Percentiles rank a stretch among this genome's conserved stretches.
phyloP scores from a whole-genome alignment of 2,113 vertebrate genomes.

The Maccullochella peelii region DNA sequence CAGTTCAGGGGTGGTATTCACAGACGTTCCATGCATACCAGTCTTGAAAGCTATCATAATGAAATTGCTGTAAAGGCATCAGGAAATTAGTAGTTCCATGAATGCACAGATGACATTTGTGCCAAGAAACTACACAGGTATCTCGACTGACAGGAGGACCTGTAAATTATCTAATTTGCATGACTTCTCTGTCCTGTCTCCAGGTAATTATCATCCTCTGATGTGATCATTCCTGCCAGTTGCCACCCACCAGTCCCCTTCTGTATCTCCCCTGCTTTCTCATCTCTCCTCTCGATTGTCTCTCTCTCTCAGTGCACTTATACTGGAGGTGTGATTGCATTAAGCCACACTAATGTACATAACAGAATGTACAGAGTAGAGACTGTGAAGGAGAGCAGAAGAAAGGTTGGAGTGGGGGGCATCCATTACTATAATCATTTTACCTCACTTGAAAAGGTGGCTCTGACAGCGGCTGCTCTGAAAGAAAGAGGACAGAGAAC shows the following conservation, averaged over 20 bases:
- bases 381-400: slow-evolving; percentile 54
- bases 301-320: slow-evolving; percentile 55
- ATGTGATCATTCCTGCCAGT: slow-evolving; percentile 57
- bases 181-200: slow-evolving; percentile 35
- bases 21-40: not conserved
- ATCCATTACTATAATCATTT: slow-evolving; percentile 80
- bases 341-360: slow-evolving; percentile 73
- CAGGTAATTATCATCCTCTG: slow-evolving; percentile 58
- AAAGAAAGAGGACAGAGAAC: slow-evolving; percentile 29
- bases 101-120: slow-evolving; percentile 14
- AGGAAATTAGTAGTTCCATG: slow-evolving; percentile 29
- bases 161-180: slow-evolving; percentile 61
- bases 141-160: slow-evolving; percentile 27
- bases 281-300: slow-evolving; percentile 27
- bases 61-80: not conserved
- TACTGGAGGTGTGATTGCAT: slow-evolving; percentile 72
- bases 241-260: slow-evolving; percentile 51
- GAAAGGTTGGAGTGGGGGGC: slow-evolving; percentile 44
- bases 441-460: slow-evolving; percentile 71
- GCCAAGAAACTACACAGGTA: slow-evolving; percentile 15
- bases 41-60: slow-evolving; percentile 1
- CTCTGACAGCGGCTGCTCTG: slow-evolving; percentile 43
- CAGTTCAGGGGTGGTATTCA: not conserved
- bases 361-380: slow-evolving; percentile 70
- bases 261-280: slow-evolving; percentile 32